Evolutionary conservation across 2,113 vertebrate species (phyloP).

Genomic region (Apodemus speciosus): DNA sequence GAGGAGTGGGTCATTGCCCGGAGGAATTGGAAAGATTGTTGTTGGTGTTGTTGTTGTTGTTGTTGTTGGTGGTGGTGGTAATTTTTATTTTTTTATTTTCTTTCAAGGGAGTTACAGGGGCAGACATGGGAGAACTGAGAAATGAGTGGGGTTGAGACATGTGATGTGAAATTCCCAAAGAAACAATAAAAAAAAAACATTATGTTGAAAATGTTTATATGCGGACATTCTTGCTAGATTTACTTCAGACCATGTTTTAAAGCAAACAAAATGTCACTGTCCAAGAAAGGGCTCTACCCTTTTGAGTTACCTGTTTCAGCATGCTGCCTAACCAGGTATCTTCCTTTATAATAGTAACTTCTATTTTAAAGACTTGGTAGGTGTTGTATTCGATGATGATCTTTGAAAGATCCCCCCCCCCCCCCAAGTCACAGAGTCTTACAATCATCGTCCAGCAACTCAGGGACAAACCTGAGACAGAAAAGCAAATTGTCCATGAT

Average conservation of each 20-base stretch:
- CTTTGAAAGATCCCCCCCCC: constrained; percentile 1
- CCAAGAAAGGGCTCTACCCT: background rate
- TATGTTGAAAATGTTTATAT: background rate
- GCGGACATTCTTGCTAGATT: background rate
- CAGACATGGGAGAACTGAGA: background rate
- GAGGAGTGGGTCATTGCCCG: background rate
- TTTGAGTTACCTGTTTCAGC: background rate
- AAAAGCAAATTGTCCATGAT: background rate
- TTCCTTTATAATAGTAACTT: background rate
- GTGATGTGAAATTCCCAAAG: background rate
- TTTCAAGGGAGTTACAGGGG: background rate
- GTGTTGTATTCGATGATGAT: background rate
- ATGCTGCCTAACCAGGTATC: background rate
- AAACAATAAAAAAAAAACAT: background rate
- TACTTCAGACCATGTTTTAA: constrained; percentile 20
- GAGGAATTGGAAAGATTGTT: background rate
- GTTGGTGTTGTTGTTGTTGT: background rate
- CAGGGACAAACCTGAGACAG: background rate
- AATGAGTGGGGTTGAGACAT: background rate
- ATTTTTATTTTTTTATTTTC: background rate
- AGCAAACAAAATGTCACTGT: constrained; percentile 13
- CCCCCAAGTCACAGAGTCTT: background rate
- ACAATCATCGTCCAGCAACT: background rate
- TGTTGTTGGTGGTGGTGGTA: too few relatives aligned
- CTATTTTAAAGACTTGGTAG: constrained; percentile 40